Percentiles rank a stretch among this genome's conserved stretches.
Evolutionary conservation across 2,113 vertebrate species (phyloP).

Genomic region (Vidua macroura): DNA sequence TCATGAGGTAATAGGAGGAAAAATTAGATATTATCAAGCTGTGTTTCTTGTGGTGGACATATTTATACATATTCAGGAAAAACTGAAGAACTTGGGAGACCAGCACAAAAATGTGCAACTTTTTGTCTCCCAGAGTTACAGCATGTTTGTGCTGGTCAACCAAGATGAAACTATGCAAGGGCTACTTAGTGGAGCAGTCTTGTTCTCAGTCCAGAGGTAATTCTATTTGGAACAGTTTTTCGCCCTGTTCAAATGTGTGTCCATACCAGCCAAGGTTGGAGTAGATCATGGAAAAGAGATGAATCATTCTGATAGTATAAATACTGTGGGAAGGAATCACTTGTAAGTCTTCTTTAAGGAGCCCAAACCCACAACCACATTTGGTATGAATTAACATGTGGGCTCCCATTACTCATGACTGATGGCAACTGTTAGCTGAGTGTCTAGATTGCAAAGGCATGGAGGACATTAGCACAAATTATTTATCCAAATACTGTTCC

Average conservation of each 20-base stretch:
- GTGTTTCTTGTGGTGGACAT: not conserved
- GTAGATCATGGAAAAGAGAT: not conserved
- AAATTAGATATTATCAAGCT: not conserved
- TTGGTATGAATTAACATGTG: not conserved
- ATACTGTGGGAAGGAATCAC: not conserved
- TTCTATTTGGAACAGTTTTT: not conserved
- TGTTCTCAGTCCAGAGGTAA: not conserved
- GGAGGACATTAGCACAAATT: not conserved
- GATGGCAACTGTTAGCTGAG: not conserved
- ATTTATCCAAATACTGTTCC: not conserved
- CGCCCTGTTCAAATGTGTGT: not conserved
- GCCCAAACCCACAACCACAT: not conserved
- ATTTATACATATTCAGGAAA: not conserved
- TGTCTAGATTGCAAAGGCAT: not conserved
- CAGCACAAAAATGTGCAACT: not conserved
- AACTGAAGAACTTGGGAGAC: not conserved
- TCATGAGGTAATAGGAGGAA: not conserved
- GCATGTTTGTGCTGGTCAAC: not conserved
- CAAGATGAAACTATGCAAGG: not conserved
- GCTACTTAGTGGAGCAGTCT: not conserved
- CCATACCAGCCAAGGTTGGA: not conserved
- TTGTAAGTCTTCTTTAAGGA: not conserved
- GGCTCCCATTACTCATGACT: not conserved
- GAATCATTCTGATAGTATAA: not conserved
- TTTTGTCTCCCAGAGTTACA: not conserved